Conservation (phyloP, 2,113 vertebrate species). For the Lophochroa leadbeateri region DNA sequence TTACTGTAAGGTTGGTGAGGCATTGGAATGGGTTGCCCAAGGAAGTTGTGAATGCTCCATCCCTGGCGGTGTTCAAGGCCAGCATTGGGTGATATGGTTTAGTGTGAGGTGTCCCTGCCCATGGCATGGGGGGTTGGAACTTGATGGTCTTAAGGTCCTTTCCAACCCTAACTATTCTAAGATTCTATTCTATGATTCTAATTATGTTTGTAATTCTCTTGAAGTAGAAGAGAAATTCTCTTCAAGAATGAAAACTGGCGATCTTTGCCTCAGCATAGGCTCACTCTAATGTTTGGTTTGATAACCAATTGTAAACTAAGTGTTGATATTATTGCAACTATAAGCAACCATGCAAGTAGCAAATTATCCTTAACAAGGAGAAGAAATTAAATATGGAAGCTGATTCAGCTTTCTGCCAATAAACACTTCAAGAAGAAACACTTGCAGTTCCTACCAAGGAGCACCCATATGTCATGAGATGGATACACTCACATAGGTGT, state of each 20-base stretch:
- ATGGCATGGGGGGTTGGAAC: background rate
- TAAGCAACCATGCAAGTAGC: background rate
- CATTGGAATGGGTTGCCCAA: too few relatives aligned
- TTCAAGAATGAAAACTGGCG: background rate
- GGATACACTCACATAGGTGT: background rate
- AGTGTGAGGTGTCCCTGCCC: background rate
- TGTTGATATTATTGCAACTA: background rate
- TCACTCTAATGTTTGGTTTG: background rate
- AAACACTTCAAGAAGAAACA: background rate
- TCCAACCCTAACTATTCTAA: background rate
- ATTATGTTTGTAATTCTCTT: background rate
- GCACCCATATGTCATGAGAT: background rate
- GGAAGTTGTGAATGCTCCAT: too few relatives aligned
- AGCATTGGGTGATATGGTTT: too few relatives aligned
- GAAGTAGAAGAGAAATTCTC: background rate
- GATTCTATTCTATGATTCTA: background rate
- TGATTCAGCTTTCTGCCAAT: background rate
- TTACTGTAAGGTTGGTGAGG: too few relatives aligned
- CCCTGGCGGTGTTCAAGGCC: too few relatives aligned
- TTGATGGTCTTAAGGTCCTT: background rate
- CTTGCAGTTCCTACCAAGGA: background rate
- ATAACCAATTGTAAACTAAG: background rate
- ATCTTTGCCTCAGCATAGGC: background rate
- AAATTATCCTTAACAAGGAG: background rate
- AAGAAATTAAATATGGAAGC: background rate